phyloP scores from a whole-genome alignment of 2,113 vertebrate genomes.

The Grantiella picta region DNA sequence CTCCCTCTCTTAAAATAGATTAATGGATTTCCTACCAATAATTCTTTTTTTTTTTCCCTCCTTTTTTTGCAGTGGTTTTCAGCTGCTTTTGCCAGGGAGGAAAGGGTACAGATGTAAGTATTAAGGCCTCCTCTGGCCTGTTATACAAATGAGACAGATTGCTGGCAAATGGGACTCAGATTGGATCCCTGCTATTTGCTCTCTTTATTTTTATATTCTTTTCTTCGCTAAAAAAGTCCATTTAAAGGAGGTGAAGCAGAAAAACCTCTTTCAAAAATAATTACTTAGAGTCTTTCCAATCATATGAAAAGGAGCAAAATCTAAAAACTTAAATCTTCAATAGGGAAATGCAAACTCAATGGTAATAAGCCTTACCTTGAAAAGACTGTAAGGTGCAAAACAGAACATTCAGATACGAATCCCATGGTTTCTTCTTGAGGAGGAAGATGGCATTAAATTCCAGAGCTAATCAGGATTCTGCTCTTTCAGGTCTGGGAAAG shows the following conservation, averaged over 20 bases:
- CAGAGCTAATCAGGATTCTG: neutral
- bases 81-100: neutral
- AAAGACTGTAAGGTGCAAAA: neutral
- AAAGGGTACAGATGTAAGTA: neutral
- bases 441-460: neutral
- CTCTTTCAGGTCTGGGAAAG: neutral
- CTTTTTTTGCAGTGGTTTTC: neutral
- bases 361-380: neutral
- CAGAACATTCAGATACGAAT: neutral
- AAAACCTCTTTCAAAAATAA: conserved; percentile 41
- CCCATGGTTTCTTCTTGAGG: neutral
- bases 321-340: neutral
- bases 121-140: neutral
- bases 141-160: neutral
- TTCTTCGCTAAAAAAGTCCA: neutral
- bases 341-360: neutral
- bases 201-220: neutral
- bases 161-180: neutral
- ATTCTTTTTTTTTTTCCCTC: fast-evolving
- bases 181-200: neutral
- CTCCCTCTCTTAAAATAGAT: neutral
- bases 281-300: neutral
- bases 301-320: neutral
- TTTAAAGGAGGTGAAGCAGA: conserved; percentile 12
- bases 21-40: neutral